phyloP scores from a whole-genome alignment of 2,888 invertebrate genomes.

The Argyresthia albistria region DNA sequence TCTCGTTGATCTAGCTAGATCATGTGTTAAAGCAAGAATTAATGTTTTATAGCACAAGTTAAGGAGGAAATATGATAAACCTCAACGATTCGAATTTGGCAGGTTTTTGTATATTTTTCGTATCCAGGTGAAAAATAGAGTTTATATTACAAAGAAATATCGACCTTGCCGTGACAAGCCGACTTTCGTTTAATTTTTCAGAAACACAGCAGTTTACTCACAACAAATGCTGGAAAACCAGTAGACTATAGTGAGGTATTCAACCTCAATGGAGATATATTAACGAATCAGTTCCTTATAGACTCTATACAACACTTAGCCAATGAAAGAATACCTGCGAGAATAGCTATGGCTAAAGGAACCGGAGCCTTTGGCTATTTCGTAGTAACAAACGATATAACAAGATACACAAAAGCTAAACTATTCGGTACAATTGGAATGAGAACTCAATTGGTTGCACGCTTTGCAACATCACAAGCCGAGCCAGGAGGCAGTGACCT shows the following conservation, averaged over 20 bases:
- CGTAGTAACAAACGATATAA: conserved; percentile 83
- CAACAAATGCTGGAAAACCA: conserved; percentile 82
- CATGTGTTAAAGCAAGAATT: too few species aligned
- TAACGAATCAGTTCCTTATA: conserved; percentile 81
- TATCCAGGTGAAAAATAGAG: not conserved
- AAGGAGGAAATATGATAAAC: too few species aligned
- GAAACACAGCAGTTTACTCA: conserved; percentile 32
- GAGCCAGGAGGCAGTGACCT: conserved; percentile 78
- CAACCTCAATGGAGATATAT: conserved; percentile 80
- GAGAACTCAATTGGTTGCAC: conserved; percentile 58
- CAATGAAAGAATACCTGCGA: conserved; percentile 88
- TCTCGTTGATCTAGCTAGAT: too few species aligned
- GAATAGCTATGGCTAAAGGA: conserved; percentile 92
- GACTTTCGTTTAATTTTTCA: not conserved
- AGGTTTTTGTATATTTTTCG: too few species aligned
- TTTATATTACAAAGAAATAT: too few species aligned
- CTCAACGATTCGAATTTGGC: too few species aligned
- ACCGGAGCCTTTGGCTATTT: conserved; percentile 85
- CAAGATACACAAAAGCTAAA: conserved; percentile 62
- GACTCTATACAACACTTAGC: conserved; percentile 83
- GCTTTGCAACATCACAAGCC: conserved; percentile 73
- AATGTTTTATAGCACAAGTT: too few species aligned
- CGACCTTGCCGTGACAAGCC: not conserved
- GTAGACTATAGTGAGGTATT: conserved; percentile 75
- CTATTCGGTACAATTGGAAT: conserved; percentile 67